These are phyloP conservation scores for Tribolium freemani DNA, from an alignment of 2,888 invertebrate genomes.

Conservation along the genomic window DNA sequence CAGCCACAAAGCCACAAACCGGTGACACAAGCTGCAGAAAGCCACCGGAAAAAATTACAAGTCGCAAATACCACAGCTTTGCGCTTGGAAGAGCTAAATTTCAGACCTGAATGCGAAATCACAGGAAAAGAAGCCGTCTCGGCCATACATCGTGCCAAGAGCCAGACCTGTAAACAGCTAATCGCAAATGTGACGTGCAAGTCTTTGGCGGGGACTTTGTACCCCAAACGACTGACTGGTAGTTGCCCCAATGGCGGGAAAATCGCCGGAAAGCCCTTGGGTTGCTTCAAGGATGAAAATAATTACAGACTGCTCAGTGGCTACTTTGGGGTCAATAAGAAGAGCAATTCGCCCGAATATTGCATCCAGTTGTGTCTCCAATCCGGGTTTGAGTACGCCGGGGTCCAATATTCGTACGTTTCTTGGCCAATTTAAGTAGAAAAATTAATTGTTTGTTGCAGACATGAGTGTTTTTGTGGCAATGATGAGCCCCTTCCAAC, in stretches of 20 bases:
- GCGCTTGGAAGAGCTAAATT: constrained; percentile 80
- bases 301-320: constrained; percentile 83
- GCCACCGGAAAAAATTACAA: constrained; percentile 70
- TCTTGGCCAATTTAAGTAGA: neutral
- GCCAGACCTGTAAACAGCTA: constrained; percentile 86
- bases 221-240: constrained; percentile 80
- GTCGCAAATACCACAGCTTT: constrained; percentile 68
- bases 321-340: constrained; percentile 84
- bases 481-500: constrained; percentile 77
- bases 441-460: constrained; percentile 58
- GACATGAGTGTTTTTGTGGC: constrained; percentile 96
- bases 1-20: constrained; percentile 34
- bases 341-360: constrained; percentile 82
- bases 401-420: constrained; percentile 89
- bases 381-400: constrained; percentile 93
- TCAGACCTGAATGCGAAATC: constrained; percentile 84
- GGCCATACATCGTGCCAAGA: constrained; percentile 90
- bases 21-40: constrained; percentile 50
- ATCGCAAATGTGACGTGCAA: constrained; percentile 89
- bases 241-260: constrained; percentile 80
- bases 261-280: constrained; percentile 78
- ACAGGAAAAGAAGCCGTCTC: constrained; percentile 88
- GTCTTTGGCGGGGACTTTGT: constrained; percentile 81
- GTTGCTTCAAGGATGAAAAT: constrained; percentile 92
- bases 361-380: constrained; percentile 93